phyloP scores from a whole-genome alignment of 1,140 invertebrate species.

The Hypothenemus hampei region DNA sequence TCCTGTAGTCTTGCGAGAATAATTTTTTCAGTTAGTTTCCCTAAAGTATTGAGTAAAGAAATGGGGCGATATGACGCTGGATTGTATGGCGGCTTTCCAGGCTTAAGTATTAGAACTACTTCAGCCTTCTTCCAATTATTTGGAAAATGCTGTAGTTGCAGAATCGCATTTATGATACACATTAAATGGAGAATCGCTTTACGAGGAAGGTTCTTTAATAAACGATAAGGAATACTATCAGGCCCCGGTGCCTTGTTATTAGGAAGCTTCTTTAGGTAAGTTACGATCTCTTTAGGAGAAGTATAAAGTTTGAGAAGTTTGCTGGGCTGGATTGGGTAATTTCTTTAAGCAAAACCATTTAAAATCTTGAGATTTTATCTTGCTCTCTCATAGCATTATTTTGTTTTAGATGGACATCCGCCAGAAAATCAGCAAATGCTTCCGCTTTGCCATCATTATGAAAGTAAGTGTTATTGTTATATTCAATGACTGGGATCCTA shows the following conservation, averaged over 20 bases:
- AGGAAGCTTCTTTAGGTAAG: neutral
- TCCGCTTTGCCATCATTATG: neutral
- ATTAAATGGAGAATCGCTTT: constrained; percentile 26
- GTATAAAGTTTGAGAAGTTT: neutral
- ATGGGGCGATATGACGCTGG: constrained; percentile 41
- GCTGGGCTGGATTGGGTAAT: no score
- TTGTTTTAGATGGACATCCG: no score
- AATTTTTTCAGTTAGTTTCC: constrained; percentile 41
- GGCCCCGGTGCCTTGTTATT: constrained; percentile 37
- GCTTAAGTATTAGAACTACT: constrained; percentile 40
- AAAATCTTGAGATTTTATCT: no score
- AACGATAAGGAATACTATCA: constrained; percentile 32
- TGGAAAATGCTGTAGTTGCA: constrained; percentile 33
- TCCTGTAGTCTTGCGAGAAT: constrained; percentile 8
- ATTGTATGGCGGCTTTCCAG: constrained; percentile 31
- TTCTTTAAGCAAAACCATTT: no score
- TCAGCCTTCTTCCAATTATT: constrained; percentile 36
- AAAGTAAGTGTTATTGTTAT: neutral
- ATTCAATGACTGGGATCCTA: neutral
- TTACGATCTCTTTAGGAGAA: neutral
- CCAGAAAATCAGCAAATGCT: neutral
- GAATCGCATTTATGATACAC: constrained; percentile 34
- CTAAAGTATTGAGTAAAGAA: constrained; percentile 34
- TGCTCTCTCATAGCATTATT: no score
- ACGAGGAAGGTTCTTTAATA: constrained; percentile 34